These are phyloP conservation scores for Pseudorasbora parva DNA, from an alignment of 2,113 vertebrate genomes.

Conservation along the genomic window DNA sequence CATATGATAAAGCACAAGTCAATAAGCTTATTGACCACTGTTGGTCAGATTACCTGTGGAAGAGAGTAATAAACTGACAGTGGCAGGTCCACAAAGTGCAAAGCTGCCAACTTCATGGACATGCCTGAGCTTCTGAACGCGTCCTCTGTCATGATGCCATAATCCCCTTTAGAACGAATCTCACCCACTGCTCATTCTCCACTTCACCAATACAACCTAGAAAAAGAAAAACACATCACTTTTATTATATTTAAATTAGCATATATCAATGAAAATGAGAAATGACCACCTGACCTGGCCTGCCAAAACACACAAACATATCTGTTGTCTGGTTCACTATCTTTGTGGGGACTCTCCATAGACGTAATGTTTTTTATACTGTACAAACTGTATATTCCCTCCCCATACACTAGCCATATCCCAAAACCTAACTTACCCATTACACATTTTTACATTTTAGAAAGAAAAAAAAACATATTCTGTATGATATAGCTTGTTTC, in stretches of 20 bases:
- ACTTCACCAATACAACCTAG: conserved; percentile 46
- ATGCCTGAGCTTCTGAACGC: conserved; percentile 73
- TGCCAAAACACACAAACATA: not conserved
- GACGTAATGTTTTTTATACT: too few species aligned
- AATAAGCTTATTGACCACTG: too few species aligned
- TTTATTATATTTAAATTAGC: not conserved
- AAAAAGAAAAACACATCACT: conserved; percentile 19
- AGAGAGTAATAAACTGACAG: conserved; percentile 84
- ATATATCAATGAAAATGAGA: not conserved
- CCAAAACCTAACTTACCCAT: too few species aligned
- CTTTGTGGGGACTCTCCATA: too few species aligned
- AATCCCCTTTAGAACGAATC: conserved; percentile 61
- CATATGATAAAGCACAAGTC: too few species aligned
- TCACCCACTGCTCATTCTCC: conserved; percentile 40
- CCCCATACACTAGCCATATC: too few species aligned
- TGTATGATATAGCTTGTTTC: too few species aligned
- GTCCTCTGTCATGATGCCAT: conserved; percentile 86
- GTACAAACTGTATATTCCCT: too few species aligned
- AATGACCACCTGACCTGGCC: not conserved
- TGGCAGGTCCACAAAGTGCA: conserved; percentile 84
- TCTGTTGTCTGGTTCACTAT: too few species aligned
- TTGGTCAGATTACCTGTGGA: conserved; percentile 78
- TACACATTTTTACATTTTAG: too few species aligned
- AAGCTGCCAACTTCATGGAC: conserved; percentile 79
- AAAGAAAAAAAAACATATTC: too few species aligned